Evolutionary conservation across 1,140 invertebrate genomes (phyloP).

Genomic region (Neotoxoptera formosana): DNA sequence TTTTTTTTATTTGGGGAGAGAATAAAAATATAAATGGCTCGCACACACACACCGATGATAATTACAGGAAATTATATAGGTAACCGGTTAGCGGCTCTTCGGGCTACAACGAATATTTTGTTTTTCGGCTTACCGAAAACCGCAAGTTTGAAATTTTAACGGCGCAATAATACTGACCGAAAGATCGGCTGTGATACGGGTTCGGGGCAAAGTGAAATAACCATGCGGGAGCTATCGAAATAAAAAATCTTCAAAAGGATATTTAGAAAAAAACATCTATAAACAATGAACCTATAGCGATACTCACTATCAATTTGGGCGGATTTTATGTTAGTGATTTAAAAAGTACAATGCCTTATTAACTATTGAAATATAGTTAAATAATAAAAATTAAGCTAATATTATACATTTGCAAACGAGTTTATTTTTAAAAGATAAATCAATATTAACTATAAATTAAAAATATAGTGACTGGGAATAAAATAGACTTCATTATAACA

Average conservation of each 20-base stretch:
- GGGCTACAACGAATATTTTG: not conserved
- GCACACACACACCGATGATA: not conserved
- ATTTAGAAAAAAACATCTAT: not conserved
- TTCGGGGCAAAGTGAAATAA: not conserved
- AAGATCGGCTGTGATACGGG: not conserved
- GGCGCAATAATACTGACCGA: not conserved
- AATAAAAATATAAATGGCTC: not conserved
- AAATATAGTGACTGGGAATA: not conserved
- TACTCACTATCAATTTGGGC: not conserved
- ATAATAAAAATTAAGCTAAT: not conserved
- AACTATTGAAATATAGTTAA: not conserved
- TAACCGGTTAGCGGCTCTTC: not conserved
- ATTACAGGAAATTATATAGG: slow-evolving; percentile 7
- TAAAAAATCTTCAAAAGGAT: not conserved
- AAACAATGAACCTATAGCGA: not conserved
- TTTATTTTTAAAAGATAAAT: not conserved
- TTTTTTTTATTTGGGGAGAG: not conserved
- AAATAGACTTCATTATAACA: not conserved
- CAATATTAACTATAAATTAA: not conserved
- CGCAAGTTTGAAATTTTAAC: not conserved
- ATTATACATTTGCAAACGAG: not conserved
- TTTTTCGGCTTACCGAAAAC: not conserved
- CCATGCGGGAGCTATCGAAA: not conserved
- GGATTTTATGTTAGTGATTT: not conserved
- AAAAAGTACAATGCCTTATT: not conserved